A percentile compares a stretch with the other conserved stretches of the same genome.
These are phyloP conservation scores for Atherinomorus stipes DNA, from an alignment of 2,113 vertebrate species.

Conservation along the genomic window DNA sequence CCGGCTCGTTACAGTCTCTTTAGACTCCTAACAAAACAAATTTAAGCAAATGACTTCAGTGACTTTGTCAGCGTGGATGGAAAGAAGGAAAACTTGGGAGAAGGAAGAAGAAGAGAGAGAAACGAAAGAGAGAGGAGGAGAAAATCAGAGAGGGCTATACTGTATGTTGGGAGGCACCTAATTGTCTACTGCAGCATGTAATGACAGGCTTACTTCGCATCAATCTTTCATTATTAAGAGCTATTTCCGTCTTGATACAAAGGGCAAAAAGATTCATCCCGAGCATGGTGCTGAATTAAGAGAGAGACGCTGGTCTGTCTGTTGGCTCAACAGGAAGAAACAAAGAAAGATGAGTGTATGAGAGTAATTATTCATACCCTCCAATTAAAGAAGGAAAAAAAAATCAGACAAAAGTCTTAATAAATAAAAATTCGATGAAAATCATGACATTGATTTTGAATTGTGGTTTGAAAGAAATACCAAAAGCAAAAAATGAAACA, in stretches of 20 bases:
- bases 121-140: constrained; percentile 14
- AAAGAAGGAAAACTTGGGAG: constrained; percentile 9
- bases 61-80: constrained; percentile 36
- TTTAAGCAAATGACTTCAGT: constrained; percentile 39
- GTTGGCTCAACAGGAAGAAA: constrained; percentile 18
- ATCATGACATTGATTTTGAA: no score
- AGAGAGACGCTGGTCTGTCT: constrained; percentile 46
- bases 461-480: no score
- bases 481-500: no score
- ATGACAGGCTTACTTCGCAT: constrained; percentile 84
- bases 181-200: constrained; percentile 85
- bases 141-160: constrained; percentile 49
- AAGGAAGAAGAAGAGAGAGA: background rate
- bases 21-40: constrained; percentile 31
- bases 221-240: constrained; percentile 86
- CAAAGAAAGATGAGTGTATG: constrained; percentile 9
- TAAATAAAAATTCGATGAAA: no score
- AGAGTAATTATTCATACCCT: no score
- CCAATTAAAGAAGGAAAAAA: no score
- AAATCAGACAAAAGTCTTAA: no score
- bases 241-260: constrained; percentile 79
- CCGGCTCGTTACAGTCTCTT: constrained; percentile 36
- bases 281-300: constrained; percentile 44
- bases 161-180: constrained; percentile 78
- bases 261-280: constrained; percentile 53